phyloP scores from a whole-genome alignment of 2,888 invertebrate species.

The Volucella inflata region DNA sequence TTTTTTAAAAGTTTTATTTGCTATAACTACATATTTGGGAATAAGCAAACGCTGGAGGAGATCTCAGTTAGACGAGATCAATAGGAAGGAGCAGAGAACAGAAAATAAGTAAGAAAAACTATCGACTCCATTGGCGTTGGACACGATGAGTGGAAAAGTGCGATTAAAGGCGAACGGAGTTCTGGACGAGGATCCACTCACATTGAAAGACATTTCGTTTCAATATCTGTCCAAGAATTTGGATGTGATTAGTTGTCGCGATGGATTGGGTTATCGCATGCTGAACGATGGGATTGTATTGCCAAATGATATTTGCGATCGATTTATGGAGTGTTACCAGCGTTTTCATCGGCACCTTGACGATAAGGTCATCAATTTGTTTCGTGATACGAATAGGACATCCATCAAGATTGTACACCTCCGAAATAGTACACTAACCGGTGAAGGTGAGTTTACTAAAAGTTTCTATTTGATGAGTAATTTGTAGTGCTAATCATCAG shows the following conservation, averaged over 20 bases:
- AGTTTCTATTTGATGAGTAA: not conserved
- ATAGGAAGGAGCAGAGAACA: not conserved
- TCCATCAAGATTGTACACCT: constrained; percentile 89
- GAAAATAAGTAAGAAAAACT: constrained; percentile 17
- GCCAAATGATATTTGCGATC: constrained; percentile 89
- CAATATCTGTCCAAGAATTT: constrained; percentile 82
- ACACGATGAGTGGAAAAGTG: constrained; percentile 83
- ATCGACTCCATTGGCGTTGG: constrained; percentile 1
- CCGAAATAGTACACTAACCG: constrained; percentile 89
- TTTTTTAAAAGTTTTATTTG: constrained; percentile 26
- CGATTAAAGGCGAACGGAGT: constrained; percentile 83
- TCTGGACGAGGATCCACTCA: constrained; percentile 83
- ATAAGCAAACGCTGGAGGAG: constrained; percentile 30
- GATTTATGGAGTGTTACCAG: constrained; percentile 83
- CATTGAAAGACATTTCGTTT: constrained; percentile 82
- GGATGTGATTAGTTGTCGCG: constrained; percentile 80
- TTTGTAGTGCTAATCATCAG: not conserved
- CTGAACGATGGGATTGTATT: constrained; percentile 86
- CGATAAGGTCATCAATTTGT: constrained; percentile 89
- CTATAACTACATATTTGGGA: constrained; percentile 11
- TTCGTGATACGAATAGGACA: constrained; percentile 88
- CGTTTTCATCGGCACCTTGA: constrained; percentile 85
- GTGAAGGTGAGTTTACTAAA: constrained; percentile 85
- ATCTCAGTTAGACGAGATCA: constrained; percentile 34
- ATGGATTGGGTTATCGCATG: constrained; percentile 79